phyloP scores from a whole-genome alignment of 2,888 invertebrate species.

The Apoda limacodes region DNA sequence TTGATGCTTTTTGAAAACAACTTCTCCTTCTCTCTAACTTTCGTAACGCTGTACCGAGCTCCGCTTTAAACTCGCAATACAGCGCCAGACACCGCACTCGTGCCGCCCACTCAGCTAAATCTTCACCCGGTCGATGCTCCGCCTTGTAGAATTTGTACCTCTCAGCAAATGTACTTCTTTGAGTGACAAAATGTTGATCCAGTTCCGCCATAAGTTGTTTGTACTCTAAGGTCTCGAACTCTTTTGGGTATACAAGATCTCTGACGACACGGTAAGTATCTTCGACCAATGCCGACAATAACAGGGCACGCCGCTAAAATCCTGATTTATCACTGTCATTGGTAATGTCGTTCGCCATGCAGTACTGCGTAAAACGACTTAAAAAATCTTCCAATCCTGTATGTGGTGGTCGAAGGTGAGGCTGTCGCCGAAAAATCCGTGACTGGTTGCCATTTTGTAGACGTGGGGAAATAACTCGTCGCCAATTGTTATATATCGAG shows the following conservation, averaged over 20 bases:
- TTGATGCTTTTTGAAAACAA: too few species aligned
- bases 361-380: too few species aligned
- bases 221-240: slow-evolving; percentile 7
- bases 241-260: slow-evolving; percentile 14
- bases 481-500: too few species aligned
- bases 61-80: slow-evolving; percentile 14
- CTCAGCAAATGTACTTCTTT: slow-evolving; percentile 14
- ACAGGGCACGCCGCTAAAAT: slow-evolving; percentile 14
- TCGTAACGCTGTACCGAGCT: slow-evolving; percentile 8
- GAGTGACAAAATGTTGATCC: slow-evolving; percentile 12
- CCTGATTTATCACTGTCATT: slow-evolving; percentile 18
- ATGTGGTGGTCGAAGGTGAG: too few species aligned
- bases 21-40: too few species aligned
- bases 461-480: too few species aligned
- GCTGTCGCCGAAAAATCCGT: too few species aligned
- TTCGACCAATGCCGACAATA: slow-evolving; percentile 17
- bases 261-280: slow-evolving; percentile 18
- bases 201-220: slow-evolving; percentile 7
- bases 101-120: slow-evolving; percentile 16
- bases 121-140: slow-evolving; percentile 17
- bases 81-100: slow-evolving; percentile 13
- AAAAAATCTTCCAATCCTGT: too few species aligned
- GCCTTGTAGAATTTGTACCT: slow-evolving; percentile 16
- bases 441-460: too few species aligned
- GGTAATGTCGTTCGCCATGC: too few species aligned